Evolutionary conservation across 2,888 invertebrate genomes (phyloP).

Genomic region (Drosophila cognata): DNA sequence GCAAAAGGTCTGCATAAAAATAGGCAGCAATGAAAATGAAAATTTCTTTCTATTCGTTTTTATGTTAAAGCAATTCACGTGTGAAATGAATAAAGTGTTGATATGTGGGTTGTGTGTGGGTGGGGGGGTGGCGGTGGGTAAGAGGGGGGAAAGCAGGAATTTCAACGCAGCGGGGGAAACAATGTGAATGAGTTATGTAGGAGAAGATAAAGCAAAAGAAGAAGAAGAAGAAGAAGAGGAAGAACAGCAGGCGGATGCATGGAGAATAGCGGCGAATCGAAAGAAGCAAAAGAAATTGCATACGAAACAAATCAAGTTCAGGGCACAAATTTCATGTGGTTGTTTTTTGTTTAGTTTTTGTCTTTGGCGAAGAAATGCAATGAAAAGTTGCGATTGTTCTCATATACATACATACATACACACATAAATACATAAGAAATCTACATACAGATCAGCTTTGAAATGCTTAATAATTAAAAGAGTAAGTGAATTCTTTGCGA

Average conservation of each 20-base stretch:
- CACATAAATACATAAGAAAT: not conserved
- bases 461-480: not conserved
- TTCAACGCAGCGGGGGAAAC: conserved; percentile 46
- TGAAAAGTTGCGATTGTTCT: conserved; percentile 27
- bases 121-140: not conserved
- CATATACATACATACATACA: not conserved
- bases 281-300: conserved; percentile 20
- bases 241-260: not conserved
- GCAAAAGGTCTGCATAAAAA: conserved; percentile 55
- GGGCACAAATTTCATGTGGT: conserved; percentile 52
- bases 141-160: conserved; percentile 55
- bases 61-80: conserved; percentile 73
- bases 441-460: not conserved
- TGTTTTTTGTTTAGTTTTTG: conserved; percentile 24
- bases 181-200: conserved; percentile 57
- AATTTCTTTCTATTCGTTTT: conserved; percentile 48
- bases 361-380: conserved; percentile 17
- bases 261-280: conserved; percentile 5
- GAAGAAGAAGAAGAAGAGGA: not conserved
- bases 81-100: conserved; percentile 79
- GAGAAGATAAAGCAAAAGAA: conserved; percentile 12
- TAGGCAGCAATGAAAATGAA: conserved; percentile 55
- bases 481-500: not conserved
- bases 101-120: conserved; percentile 51
- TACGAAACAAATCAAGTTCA: conserved; percentile 68